Evolutionary conservation across 2,797 vertebrate genomes (phyloP).

Genomic region (Garrulus glandarius): DNA sequence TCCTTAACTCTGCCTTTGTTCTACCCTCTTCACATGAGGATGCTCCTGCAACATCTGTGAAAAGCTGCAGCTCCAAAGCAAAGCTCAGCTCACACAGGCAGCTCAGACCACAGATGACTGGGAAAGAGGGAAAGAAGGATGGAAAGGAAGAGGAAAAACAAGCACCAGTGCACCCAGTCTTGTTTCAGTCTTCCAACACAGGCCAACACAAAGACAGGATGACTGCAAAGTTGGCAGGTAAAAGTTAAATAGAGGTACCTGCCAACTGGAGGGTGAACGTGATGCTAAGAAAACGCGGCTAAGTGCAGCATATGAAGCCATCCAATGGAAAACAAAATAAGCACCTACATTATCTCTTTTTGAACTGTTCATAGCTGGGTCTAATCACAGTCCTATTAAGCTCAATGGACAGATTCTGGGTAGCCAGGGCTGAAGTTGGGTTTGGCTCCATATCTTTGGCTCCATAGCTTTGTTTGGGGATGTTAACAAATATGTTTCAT

Average conservation of each 20-base stretch:
- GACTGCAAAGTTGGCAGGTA: not conserved
- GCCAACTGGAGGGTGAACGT: not conserved
- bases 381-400: not conserved
- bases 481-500: not conserved
- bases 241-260: constrained; percentile 17
- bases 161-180: not conserved
- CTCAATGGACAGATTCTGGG: constrained; percentile 5
- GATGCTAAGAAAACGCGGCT: not conserved
- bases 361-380: not conserved
- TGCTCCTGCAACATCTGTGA: not conserved
- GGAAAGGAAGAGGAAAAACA: not conserved
- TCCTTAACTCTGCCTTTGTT: not conserved
- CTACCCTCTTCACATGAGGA: not conserved
- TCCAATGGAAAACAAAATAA: constrained; percentile 5
- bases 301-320: not conserved
- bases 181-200: not conserved
- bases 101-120: not conserved
- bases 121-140: not conserved
- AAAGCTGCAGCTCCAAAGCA: not conserved
- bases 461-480: not conserved
- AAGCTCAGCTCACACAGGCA: not conserved
- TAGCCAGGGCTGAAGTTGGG: not conserved
- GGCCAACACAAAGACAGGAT: not conserved
- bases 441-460: not conserved
- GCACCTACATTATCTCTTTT: not conserved